Evolutionary conservation across 2,113 vertebrate species (phyloP).

Genomic region (Otolemur garnettii): DNA sequence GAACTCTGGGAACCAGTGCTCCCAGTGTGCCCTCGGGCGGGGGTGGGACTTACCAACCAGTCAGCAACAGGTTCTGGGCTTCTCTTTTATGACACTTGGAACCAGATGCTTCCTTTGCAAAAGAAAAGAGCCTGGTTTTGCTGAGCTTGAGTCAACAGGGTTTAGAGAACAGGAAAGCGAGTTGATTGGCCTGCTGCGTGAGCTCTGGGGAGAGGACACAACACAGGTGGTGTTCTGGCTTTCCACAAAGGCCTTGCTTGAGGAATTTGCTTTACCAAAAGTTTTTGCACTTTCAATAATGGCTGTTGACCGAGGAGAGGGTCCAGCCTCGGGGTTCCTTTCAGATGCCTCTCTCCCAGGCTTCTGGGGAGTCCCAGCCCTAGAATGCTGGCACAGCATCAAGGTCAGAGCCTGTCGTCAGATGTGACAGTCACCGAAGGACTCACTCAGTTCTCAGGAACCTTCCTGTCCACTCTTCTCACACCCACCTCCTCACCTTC

Average conservation of each 20-base stretch:
- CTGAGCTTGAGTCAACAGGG: conserved; percentile 75
- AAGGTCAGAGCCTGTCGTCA: conserved; percentile 47
- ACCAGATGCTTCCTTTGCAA: conserved; percentile 82
- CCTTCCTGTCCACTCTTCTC: conserved; percentile 13
- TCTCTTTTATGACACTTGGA: conserved; percentile 73
- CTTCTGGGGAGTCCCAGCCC: conserved; percentile 2
- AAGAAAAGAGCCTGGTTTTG: conserved; percentile 65
- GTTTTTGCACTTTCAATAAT: not conserved
- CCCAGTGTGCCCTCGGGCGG: not conserved
- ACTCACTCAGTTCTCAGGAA: not conserved
- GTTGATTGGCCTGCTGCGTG: not conserved
- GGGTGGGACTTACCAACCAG: conserved; percentile 49
- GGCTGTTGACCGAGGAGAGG: not conserved
- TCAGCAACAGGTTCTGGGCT: conserved; percentile 62
- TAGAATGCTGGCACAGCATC: not conserved
- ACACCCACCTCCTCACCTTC: conserved; percentile 24
- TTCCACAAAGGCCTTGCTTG: not conserved
- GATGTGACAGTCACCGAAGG: not conserved
- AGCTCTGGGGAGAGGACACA: not conserved
- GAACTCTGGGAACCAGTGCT: conserved; percentile 34
- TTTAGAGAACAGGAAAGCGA: conserved; percentile 75
- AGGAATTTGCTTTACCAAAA: not conserved
- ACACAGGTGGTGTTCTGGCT: conserved; percentile 14
- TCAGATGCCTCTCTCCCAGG: not conserved
- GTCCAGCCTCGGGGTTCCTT: not conserved